Evolutionary conservation across 2,797 vertebrate species (phyloP).

Genomic region (Gallirallus australis): DNA sequence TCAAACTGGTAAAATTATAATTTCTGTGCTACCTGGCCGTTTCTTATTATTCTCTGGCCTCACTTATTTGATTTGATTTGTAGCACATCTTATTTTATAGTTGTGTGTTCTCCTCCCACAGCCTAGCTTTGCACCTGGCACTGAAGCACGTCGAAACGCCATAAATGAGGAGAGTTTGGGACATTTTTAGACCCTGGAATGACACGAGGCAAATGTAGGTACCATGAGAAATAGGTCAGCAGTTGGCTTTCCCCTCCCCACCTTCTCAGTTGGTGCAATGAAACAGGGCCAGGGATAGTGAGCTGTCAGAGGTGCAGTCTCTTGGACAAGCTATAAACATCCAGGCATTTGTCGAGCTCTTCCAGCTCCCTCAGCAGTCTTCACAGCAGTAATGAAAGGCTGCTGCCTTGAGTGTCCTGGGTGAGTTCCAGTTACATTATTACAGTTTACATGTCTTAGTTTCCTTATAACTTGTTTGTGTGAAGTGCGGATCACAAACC

Average conservation of each 20-base stretch:
- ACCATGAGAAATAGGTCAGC: not conserved
- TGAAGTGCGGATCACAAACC: not conserved
- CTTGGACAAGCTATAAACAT: conserved; percentile 5
- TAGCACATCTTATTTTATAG: not conserved
- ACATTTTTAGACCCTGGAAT: not conserved
- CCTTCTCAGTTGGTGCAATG: not conserved
- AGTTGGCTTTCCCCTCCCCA: not conserved
- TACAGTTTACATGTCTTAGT: not conserved
- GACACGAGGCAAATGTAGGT: not conserved
- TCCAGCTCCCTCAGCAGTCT: not conserved
- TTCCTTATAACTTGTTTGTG: conserved; percentile 10
- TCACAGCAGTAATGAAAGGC: not conserved
- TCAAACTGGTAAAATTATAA: not conserved
- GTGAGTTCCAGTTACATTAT: conserved; percentile 30
- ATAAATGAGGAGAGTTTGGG: not conserved
- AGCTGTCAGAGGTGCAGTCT: not conserved
- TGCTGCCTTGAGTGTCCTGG: not conserved
- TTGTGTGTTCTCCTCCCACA: not conserved
- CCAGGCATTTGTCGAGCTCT: not conserved
- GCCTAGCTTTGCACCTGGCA: not conserved
- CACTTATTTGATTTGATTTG: not conserved
- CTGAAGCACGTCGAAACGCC: not conserved
- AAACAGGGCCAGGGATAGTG: not conserved
- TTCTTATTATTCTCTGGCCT: not conserved
- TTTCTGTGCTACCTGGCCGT: conserved; percentile 4